phyloP scores from a whole-genome alignment of 2,113 vertebrate species.

The Pleuronectes platessa region DNA sequence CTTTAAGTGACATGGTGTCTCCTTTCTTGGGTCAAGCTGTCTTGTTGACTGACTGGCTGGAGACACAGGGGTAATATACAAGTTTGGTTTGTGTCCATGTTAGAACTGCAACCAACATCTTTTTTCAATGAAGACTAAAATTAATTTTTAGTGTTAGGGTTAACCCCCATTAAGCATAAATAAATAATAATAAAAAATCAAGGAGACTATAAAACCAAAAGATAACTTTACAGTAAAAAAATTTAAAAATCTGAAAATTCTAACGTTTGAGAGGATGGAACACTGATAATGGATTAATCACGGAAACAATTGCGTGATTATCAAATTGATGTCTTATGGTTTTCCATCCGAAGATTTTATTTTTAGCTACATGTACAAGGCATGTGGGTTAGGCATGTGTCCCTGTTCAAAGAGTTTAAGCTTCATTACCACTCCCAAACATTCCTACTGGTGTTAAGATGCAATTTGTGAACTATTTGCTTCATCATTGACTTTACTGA shows the following conservation, averaged over 20 bases:
- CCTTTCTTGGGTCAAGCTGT: constrained; percentile 33
- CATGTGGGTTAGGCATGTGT: not conserved
- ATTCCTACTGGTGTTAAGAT: not conserved
- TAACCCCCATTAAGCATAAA: not conserved
- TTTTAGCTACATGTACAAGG: no score
- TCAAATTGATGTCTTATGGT: not conserved
- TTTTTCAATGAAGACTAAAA: no score
- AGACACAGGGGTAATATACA: not conserved
- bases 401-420: not conserved
- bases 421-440: not conserved
- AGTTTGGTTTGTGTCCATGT: no score
- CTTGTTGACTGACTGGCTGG: not conserved
- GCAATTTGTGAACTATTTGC: not conserved
- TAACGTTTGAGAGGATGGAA: not conserved
- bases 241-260: not conserved
- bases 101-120: no score
- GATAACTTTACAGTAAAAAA: not conserved
- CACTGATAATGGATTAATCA: not conserved
- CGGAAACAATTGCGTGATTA: not conserved
- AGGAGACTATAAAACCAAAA: not conserved
- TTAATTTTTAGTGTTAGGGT: no score
- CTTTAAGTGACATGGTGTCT: constrained; percentile 27
- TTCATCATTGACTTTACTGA: not conserved
- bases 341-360: no score
- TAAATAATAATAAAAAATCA: not conserved